These are phyloP conservation scores for Drosophila ercepeae DNA, from an alignment of 1,140 invertebrate genomes.

Conservation along the genomic window DNA sequence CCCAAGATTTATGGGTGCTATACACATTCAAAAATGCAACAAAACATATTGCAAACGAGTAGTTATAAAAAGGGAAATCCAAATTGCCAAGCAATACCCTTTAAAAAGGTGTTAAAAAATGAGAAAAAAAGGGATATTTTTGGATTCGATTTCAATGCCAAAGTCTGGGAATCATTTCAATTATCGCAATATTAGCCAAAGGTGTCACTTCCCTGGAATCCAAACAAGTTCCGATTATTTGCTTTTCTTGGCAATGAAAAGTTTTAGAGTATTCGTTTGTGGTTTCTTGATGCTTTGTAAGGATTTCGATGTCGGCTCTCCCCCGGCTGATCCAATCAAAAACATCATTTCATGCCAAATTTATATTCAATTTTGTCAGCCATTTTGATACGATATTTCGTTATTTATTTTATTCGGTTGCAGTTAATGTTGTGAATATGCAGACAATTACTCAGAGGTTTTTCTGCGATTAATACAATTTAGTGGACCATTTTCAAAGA, in stretches of 20 bases:
- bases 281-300: neutral
- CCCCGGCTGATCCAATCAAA: conserved; percentile 35
- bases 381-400: conserved; percentile 49
- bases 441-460: conserved; percentile 34
- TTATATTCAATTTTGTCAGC: conserved; percentile 70
- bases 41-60: conserved; percentile 35
- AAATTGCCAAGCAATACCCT: conserved; percentile 57
- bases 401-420: conserved; percentile 36
- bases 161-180: neutral
- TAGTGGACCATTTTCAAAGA: conserved; percentile 44
- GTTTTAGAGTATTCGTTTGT: conserved; percentile 3
- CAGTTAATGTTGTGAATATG: conserved; percentile 43
- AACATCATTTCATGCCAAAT: conserved; percentile 83
- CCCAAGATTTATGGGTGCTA: conserved; percentile 65
- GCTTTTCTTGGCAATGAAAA: neutral
- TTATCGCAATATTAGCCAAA: neutral
- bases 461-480: conserved; percentile 43
- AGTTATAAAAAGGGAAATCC: conserved; percentile 62
- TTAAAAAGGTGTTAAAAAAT: no score
- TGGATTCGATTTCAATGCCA: neutral
- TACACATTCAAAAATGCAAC: conserved; percentile 49
- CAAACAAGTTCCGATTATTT: neutral
- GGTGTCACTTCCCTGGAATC: neutral
- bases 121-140: no score
- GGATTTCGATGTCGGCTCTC: conserved; percentile 15